Percentiles rank a stretch among this genome's conserved stretches.
Evolutionary conservation across 2,113 vertebrate species (phyloP).

Genomic region (Brachionichthys hirsutus): DNA sequence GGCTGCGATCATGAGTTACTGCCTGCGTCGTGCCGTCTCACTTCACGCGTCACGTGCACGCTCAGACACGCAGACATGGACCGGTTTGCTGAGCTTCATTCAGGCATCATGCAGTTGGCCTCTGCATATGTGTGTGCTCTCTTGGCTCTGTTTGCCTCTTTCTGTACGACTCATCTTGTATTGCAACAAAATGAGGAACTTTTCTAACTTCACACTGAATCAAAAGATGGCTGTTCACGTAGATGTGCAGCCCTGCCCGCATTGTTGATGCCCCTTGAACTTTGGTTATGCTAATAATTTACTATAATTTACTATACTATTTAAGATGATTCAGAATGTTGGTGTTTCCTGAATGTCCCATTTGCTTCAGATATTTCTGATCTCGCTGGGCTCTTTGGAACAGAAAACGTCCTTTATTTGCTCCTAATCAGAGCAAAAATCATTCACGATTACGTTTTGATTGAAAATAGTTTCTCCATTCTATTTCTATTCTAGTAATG

Average conservation of each 20-base stretch:
- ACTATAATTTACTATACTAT: too few relatives aligned
- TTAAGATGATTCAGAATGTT: too few relatives aligned
- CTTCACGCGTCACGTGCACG: not conserved
- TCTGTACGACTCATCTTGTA: slow-evolving; percentile 24
- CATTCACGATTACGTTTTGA: too few relatives aligned
- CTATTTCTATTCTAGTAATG: too few relatives aligned
- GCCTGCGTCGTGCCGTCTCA: slow-evolving; percentile 8
- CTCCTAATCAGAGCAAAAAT: too few relatives aligned
- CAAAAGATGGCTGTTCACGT: slow-evolving; percentile 7
- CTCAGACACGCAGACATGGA: not conserved
- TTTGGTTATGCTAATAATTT: slow-evolving; percentile 15
- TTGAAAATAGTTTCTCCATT: too few relatives aligned
- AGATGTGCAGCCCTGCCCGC: not conserved
- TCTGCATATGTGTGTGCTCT: slow-evolving; percentile 13
- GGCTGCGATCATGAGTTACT: slow-evolving; percentile 5
- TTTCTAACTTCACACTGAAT: slow-evolving; percentile 59
- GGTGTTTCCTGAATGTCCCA: too few relatives aligned
- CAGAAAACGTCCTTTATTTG: too few relatives aligned
- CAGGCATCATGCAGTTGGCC: slow-evolving; percentile 41
- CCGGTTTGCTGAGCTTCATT: slow-evolving; percentile 47
- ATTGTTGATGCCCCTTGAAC: slow-evolving; percentile 23
- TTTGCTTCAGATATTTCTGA: too few relatives aligned
- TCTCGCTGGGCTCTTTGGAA: too few relatives aligned
- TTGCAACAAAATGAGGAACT: slow-evolving; percentile 37
- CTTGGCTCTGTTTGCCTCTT: slow-evolving; percentile 20